phyloP scores from a whole-genome alignment of 2,113 vertebrate species.

The Pyrgilauda ruficollis region DNA sequence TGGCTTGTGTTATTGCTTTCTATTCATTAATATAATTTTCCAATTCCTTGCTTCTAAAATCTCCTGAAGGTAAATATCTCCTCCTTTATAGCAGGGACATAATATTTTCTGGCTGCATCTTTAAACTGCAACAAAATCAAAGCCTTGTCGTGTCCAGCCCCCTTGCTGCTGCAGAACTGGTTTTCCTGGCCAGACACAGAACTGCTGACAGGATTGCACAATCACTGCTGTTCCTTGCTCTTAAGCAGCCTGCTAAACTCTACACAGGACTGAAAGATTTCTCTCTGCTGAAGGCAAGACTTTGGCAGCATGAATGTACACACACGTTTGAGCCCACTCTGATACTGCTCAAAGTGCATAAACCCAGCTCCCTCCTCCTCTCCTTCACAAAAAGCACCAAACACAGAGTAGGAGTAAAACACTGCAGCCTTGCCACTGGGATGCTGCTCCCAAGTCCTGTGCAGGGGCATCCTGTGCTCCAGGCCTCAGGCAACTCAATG shows the following conservation, averaged over 20 bases:
- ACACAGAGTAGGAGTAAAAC: not conserved
- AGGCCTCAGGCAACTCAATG: not conserved
- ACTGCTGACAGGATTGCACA: not conserved
- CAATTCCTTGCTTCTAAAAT: conserved; percentile 22
- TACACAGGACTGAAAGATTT: not conserved
- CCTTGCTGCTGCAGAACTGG: not conserved
- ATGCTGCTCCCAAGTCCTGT: not conserved
- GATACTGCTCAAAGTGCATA: not conserved
- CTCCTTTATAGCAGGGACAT: not conserved
- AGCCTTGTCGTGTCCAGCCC: not conserved
- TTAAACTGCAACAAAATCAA: not conserved
- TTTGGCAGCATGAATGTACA: not conserved
- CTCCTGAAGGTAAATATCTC: conserved; percentile 12
- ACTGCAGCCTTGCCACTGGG: not conserved
- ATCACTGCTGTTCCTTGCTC: not conserved
- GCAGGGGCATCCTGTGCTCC: not conserved
- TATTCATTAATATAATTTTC: conserved; percentile 37
- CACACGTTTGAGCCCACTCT: accelerated
- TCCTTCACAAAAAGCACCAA: not conserved
- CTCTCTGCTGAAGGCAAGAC: not conserved
- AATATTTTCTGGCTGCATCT: not conserved
- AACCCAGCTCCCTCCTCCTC: not conserved
- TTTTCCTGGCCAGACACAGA: not conserved
- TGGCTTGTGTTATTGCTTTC: conserved; percentile 26
- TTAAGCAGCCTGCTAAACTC: not conserved